Base-by-base conservation (phyloP, 2,888 invertebrate genomes). In the Lepidochrysops patricia region DNA sequence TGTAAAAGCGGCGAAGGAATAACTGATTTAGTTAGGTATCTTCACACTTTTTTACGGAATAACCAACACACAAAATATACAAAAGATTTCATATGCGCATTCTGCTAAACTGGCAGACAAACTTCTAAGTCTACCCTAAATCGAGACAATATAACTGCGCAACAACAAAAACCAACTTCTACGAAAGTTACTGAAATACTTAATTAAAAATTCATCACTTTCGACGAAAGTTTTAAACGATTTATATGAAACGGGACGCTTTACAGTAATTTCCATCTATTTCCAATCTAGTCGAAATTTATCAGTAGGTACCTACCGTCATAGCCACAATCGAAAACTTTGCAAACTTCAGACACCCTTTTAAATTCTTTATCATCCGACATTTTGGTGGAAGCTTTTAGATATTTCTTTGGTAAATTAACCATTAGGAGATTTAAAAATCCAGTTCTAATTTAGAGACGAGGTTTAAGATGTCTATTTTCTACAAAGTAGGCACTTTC, bases 361-460 rank as follows among this genome's bases (percentile, higher is more conserved):
- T 64, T 58, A 63, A 64, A 62, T 57, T 58, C 60, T 62, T 64
- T 63, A 63, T 66, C 63, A 65, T 63, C 64, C 58, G 19, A 58
- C 60, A 62, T 60, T 63, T 65, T 65, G 65, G 63, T 62, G 50
- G 59, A 60, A 57, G 63, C 57, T 58, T 62, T 60, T 61, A 62
- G 57, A 60, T 60, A 1, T 54, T 54, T 34, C 49, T 50, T 34
- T 58, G 29, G 49, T 50, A 58, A 50, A 58, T 58, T 58, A 58
- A 32, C 49, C 26, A 7, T 35, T 26, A 34, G 1, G 15, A 27
- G 2, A 57, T 57, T 57, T 15, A 37, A 19, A 19, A 34, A 7
- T 26, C 70, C 77, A 79, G 77, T 74, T 77, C 76, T 72, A 73
- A 70, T 68, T 73, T 71, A 43, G 37, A 43, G 43, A 9, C 19